Evolutionary conservation across 2,797 vertebrate species (phyloP).

Genomic region (Enteromius viviparus): DNA sequence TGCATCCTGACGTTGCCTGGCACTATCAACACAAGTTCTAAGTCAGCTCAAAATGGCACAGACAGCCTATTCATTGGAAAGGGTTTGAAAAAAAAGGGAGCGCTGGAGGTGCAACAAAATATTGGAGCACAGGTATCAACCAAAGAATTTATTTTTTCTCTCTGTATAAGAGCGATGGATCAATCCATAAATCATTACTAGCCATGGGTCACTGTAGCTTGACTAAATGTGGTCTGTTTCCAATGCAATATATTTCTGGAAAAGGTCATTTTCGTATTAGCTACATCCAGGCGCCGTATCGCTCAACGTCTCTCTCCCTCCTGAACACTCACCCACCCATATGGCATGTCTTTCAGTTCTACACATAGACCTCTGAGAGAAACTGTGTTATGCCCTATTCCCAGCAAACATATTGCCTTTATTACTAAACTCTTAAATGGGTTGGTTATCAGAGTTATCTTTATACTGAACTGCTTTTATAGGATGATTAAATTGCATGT

Average conservation of each 20-base stretch:
- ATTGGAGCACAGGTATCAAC: neutral
- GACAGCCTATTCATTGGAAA: slow-evolving; percentile 9
- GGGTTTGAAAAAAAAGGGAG: neutral
- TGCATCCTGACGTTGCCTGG: neutral
- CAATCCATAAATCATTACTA: slow-evolving; percentile 79
- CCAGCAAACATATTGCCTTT: slow-evolving; percentile 76
- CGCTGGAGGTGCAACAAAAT: neutral
- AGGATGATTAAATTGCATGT: slow-evolving; percentile 69
- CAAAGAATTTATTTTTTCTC: neutral
- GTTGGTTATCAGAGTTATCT: slow-evolving; percentile 81
- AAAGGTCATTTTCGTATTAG: slow-evolving; percentile 77
- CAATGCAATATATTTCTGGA: slow-evolving; percentile 70
- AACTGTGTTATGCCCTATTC: slow-evolving; percentile 72
- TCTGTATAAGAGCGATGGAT: slow-evolving; percentile 42
- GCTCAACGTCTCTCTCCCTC: slow-evolving; percentile 56
- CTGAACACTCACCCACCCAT: slow-evolving; percentile 70
- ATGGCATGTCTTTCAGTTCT: slow-evolving; percentile 65
- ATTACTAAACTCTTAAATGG: slow-evolving; percentile 80
- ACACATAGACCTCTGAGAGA: slow-evolving; percentile 72
- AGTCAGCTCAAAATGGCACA: slow-evolving; percentile 15
- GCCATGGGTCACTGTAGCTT: slow-evolving; percentile 68
- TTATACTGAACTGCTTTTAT: slow-evolving; percentile 80
- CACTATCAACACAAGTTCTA: neutral
- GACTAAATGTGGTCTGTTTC: slow-evolving; percentile 69
- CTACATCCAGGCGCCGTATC: slow-evolving; percentile 48